Evolutionary conservation across 2,797 vertebrate genomes (phyloP), one percentile per base, ranked within the genome.

Genomic region (Champsocephalus gunnari): DNA sequence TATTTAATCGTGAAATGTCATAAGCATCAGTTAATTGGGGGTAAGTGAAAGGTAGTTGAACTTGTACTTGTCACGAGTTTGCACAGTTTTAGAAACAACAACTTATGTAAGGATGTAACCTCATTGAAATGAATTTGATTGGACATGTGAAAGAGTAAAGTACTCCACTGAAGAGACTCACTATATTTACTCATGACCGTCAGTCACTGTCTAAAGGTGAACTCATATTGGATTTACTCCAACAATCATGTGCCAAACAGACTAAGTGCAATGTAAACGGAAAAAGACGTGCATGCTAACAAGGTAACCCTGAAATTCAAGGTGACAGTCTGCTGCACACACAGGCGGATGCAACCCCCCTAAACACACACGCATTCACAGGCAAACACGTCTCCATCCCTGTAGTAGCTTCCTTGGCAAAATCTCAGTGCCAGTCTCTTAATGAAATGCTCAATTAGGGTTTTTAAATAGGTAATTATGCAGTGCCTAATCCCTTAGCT

Each of bases 381-480:
- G 44, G 85, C 70, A 82, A 85, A 83, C 69, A 77, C 48, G 24
- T 77, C 76, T 56, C 17, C 90, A 50, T 92, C 90, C 88, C 84
- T 57, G 73, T 81, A 86, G 86, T 90, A 81, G 83, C 93, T 72
- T 93, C 90, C 94, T 82, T 92, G 94, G 89, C 80, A 92, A 77
- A 94, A 86, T 84, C 87, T 94, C 89, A 88, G 91, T 91, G 91
- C 89, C 86, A 93, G 90, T 85, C 94, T 94, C 89, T 90, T 93
- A 96, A 92, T 96, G 93, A 96, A 95, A 95, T 94, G 92, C 87
- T 95, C 93, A 93, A 95, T 96, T 95, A 95, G 84, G 92, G 84
- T 87, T 93, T 95, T 93, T 92, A 95, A 95, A 95, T 89, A 92
- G 92, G 94, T 96, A 95, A 96, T 96, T 96, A 96, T 94, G 94